phyloP scores from a whole-genome alignment of 1,140 invertebrate genomes.

The Hylaeus anthracinus region DNA sequence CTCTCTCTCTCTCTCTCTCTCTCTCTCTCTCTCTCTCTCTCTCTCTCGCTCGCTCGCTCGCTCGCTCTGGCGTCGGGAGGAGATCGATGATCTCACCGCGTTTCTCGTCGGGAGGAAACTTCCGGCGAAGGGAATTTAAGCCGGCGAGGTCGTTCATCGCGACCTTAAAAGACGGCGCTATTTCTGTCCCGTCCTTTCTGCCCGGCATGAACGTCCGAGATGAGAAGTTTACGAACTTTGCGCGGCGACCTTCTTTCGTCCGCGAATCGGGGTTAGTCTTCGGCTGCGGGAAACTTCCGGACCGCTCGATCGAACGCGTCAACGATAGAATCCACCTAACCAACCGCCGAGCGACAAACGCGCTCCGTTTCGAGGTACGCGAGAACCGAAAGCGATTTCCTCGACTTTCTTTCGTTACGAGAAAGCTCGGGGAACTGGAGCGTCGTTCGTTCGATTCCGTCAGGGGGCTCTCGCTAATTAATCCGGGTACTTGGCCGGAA shows the following conservation, averaged over 20 bases:
- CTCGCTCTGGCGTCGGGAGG: not conserved
- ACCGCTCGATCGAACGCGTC: conserved; percentile 6
- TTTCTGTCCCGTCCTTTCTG: conserved; percentile 49
- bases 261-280: conserved; percentile 25
- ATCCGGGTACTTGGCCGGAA: not conserved
- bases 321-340: not conserved
- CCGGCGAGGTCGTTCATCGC: conserved; percentile 42
- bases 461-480: not conserved
- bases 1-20: not conserved
- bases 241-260: conserved; percentile 12
- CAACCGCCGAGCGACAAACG: not conserved
- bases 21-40: not conserved
- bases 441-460: no score
- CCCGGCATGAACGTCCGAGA: conserved; percentile 41
- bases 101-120: conserved; percentile 36
- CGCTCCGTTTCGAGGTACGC: not conserved
- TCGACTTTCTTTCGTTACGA: not conserved
- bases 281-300: not conserved
- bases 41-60: not conserved
- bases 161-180: conserved; percentile 60
- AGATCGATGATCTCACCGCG: conserved; percentile 51
- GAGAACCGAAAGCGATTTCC: not conserved
- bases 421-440: not conserved
- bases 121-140: conserved; percentile 41
- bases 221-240: conserved; percentile 49